Base-by-base conservation (phyloP, 2,888 invertebrate species). In the Tenthredo livida region DNA sequence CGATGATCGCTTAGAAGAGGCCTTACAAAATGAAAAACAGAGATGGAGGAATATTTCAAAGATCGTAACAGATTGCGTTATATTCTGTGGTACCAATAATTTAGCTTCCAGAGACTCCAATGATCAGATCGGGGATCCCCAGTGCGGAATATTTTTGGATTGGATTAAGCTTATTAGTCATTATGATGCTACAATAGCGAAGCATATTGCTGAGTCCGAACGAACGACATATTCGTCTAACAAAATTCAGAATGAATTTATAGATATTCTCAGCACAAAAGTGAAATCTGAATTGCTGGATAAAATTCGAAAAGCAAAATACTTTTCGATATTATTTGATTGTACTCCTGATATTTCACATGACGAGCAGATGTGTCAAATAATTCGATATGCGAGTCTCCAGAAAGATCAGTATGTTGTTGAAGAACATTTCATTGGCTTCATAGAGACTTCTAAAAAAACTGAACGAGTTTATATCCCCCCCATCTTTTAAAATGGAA, bases 1-100 rank as follows among this genome's bases (percentile, higher is more conserved):
- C 25, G 85, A 82, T 85, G 82, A 80, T 82, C 33, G 80, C 37
- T 78, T 85, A 50, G 78, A 85, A 85, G 47, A 70, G 25, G 70
- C 85, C 43, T 70, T 85, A 82, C 37, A 29, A 4, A 85, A 15
- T 43, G 72, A 82, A 72, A 72, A 54, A 70, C 58, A 72, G 54
- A 82, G 82, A 54, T 82, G 82, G 72, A 54, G 85, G 54, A 72
- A 82, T 70, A 82, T 85, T 54, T 17, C 82, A 58, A 67, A 82
- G 33, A 65, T 85, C 72, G 73, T 85, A 72, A 72, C 72, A 72
- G 72, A 72, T 72, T 72, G 72, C 72, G 40, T 72, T 40, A 37
- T 72, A 72, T 72, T 72, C 40, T 72, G 72, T 10, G 40, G 72
- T 72, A 72, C 72, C 72, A 72, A 40, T 72, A 72, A 40, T 72